Conservation (phyloP, 2,113 vertebrate species). For the Hemiscyllium ocellatum region DNA sequence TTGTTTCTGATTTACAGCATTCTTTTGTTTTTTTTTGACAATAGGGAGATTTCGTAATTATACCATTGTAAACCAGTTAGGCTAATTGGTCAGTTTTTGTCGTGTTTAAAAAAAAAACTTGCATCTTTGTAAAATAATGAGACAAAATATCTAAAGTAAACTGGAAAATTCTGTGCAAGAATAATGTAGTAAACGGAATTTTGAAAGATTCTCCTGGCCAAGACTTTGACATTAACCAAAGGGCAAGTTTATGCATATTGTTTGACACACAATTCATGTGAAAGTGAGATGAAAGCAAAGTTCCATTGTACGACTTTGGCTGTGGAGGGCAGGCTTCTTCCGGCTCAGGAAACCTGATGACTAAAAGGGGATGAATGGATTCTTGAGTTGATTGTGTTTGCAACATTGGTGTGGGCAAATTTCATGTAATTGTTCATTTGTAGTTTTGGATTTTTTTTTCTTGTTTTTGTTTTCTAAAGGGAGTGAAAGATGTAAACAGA, state of each 20-base stretch:
- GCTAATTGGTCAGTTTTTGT: background rate
- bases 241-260: background rate
- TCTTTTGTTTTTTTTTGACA: too few relatives aligned
- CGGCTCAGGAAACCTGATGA: background rate
- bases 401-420: background rate
- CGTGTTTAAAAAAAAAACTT: background rate
- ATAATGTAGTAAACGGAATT: too few relatives aligned
- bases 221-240: too few relatives aligned
- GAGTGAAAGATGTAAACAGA: constrained; percentile 57
- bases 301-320: background rate
- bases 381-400: background rate
- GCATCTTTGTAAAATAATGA: too few relatives aligned
- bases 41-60: background rate
- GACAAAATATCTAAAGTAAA: too few relatives aligned
- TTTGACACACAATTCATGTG: background rate
- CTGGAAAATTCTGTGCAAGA: too few relatives aligned
- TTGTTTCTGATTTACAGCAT: too few relatives aligned
- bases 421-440: background rate
- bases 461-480: constrained; percentile 40
- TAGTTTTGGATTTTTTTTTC: background rate
- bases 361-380: background rate
- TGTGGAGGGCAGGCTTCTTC: background rate
- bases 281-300: background rate
- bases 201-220: too few relatives aligned
- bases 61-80: background rate